Evolutionary conservation across 2,113 vertebrate genomes (phyloP).

Genomic region (Clinocottus analis): DNA sequence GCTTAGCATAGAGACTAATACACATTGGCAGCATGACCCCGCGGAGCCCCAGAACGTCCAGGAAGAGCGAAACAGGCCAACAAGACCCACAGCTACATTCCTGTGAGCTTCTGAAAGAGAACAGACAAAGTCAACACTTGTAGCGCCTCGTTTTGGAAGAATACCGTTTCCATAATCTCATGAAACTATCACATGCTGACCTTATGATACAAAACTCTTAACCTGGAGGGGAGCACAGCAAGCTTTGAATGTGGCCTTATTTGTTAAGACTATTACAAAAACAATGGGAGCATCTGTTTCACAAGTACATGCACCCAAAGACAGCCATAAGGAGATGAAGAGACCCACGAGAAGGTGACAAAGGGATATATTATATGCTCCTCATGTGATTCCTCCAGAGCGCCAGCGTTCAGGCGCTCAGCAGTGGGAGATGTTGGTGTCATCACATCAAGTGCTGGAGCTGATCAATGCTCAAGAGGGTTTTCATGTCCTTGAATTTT

Average conservation of each 20-base stretch:
- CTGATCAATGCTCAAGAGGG: too few species aligned
- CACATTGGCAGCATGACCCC: slow-evolving; percentile 19
- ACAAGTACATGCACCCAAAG: slow-evolving; percentile 54
- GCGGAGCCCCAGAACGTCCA: slow-evolving; percentile 11
- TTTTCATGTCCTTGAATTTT: too few species aligned
- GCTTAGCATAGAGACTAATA: background rate
- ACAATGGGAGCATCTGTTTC: slow-evolving; percentile 74
- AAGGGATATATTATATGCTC: slow-evolving; percentile 44
- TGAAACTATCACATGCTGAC: slow-evolving; percentile 79
- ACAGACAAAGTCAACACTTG: slow-evolving; percentile 73
- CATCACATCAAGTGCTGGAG: too few species aligned
- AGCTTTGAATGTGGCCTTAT: slow-evolving; percentile 69
- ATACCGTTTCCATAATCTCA: slow-evolving; percentile 73
- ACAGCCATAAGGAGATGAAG: slow-evolving; percentile 35
- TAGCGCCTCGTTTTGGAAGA: slow-evolving; percentile 68
- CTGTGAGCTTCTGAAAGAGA: slow-evolving; percentile 65
- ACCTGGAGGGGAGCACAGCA: slow-evolving; percentile 66
- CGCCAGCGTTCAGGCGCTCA: too few species aligned
- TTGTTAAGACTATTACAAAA: slow-evolving; percentile 68
- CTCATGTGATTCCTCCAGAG: too few species aligned
- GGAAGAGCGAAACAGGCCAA: slow-evolving; percentile 43
- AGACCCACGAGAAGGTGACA: slow-evolving; percentile 51
- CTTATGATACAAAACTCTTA: slow-evolving; percentile 76
- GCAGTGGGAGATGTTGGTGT: too few species aligned
- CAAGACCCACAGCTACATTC: slow-evolving; percentile 63